These are phyloP conservation scores for Orussus abietinus DNA, from an alignment of 1,140 invertebrate genomes.

Conservation along the genomic window DNA sequence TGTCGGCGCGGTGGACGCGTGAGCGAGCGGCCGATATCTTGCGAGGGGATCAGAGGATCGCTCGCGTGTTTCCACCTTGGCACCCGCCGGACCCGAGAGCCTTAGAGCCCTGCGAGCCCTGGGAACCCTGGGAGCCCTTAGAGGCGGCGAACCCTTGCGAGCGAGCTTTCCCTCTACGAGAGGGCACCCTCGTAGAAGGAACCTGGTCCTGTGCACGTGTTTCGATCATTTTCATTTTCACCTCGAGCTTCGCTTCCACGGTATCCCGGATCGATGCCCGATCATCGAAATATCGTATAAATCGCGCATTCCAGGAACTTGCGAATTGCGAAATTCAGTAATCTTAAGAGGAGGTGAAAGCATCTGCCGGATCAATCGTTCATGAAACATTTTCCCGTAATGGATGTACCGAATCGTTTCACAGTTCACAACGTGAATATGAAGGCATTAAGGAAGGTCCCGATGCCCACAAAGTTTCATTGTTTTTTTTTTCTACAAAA, in stretches of 20 bases:
- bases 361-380: no score
- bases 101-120: conserved; percentile 3
- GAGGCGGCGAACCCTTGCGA: not conserved
- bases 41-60: conserved; percentile 52
- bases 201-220: conserved; percentile 46
- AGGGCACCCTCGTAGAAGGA: conserved; percentile 24
- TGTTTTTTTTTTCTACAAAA: no score
- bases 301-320: no score
- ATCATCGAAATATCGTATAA: no score
- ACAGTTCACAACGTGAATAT: no score
- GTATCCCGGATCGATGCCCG: no score
- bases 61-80: conserved; percentile 42
- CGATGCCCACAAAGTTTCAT: no score
- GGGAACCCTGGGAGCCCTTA: conserved; percentile 15
- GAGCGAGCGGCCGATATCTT: conserved; percentile 52
- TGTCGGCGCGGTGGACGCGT: conserved; percentile 41
- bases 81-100: conserved; percentile 36
- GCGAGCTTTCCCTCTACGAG: conserved; percentile 13
- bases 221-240: conserved; percentile 50
- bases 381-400: no score
- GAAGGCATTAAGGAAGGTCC: no score
- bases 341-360: no score
- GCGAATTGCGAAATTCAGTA: no score
- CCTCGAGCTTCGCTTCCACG: conserved; percentile 46
- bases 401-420: no score